Conservation (phyloP, 2,888 invertebrate species). For the Xiphydria camelus region DNA sequence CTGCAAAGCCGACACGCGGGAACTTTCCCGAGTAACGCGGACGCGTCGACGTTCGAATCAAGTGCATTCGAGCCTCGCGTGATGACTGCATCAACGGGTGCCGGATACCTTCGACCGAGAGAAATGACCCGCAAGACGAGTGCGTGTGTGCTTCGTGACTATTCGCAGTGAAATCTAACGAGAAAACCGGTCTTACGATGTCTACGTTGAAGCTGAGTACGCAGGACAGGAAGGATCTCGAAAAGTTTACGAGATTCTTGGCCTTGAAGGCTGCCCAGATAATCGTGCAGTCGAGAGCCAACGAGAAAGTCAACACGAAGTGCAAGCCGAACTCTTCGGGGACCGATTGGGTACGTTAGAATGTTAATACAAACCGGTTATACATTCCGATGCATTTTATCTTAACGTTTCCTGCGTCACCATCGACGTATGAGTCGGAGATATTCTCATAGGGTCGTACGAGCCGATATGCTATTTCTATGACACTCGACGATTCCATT, state of each 20-base stretch:
- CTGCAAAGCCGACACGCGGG: no score
- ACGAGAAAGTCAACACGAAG: conserved; percentile 80
- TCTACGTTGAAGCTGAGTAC: conserved; percentile 58
- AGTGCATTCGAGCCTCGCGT: no score
- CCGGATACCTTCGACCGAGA: no score
- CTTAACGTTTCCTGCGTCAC: not conserved
- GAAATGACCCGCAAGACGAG: no score
- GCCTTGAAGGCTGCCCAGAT: conserved; percentile 87
- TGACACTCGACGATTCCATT: no score
- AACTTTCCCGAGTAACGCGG: no score
- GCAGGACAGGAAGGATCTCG: conserved; percentile 78
- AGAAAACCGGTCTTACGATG: conserved; percentile 29
- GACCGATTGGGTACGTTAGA: conserved; percentile 80
- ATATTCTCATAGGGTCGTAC: no score
- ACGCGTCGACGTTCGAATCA: no score
- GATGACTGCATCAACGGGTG: no score
- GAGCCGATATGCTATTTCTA: no score
- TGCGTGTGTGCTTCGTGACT: no score
- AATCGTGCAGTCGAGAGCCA: conserved; percentile 88
- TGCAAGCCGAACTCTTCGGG: conserved; percentile 78
- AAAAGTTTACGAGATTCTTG: conserved; percentile 87
- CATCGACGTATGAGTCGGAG: no score
- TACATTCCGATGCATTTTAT: not conserved
- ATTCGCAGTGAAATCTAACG: not conserved
- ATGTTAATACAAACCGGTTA: not conserved